Base-by-base conservation (phyloP, 2,888 invertebrate genomes). In the Kuschelorhynchus macadamiae region DNA sequence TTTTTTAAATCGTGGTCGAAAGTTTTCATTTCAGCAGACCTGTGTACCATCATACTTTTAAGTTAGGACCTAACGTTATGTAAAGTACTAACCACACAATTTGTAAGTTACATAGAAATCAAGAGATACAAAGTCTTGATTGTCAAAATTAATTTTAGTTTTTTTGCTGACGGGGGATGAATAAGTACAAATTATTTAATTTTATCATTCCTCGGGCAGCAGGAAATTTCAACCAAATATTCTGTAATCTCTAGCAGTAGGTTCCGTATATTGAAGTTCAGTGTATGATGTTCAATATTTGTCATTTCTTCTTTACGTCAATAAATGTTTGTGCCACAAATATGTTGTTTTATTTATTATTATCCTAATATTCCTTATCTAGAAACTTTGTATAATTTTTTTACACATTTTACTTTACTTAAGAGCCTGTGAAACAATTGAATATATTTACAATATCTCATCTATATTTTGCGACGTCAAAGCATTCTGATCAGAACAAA, bases 61-160 rank as follows among this genome's bases (percentile, higher is more conserved):
- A 47, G 42, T 42, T 50, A 59, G 36, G 57, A 49, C 30, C 44
- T 57, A 52, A 56, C 20, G 21, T 57, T 42, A 30, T 66, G 55
- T 66, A 66, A 66, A 66, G 66, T 66, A 66, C 66, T 66, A 66
- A 60, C 55, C 42, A 39, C 20, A 33, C 32, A 46, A 39, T 63
- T 44, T 42, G 41, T 39, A 16, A 16, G 11, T 61, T 52, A 33
- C 20, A 30, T 52, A 33, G 11, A 42, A 32, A 33, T 42, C 30
- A 30, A 42, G 41, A 14, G 20, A 53, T 39, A 12, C 9, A 39
- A 21, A 17, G 36, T 20, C 47, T 21, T 49, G n/a, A 18, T 50
- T 20, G 25, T 39, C 49, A 49, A 62, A 62, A 53, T 53, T 62
- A 52, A 39, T 44, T 63, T 63, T 63, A 55, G 44, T 25, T 52